Conservation (phyloP, 2,797 vertebrate genomes). For the Brachyrhaphis roseni region DNA sequence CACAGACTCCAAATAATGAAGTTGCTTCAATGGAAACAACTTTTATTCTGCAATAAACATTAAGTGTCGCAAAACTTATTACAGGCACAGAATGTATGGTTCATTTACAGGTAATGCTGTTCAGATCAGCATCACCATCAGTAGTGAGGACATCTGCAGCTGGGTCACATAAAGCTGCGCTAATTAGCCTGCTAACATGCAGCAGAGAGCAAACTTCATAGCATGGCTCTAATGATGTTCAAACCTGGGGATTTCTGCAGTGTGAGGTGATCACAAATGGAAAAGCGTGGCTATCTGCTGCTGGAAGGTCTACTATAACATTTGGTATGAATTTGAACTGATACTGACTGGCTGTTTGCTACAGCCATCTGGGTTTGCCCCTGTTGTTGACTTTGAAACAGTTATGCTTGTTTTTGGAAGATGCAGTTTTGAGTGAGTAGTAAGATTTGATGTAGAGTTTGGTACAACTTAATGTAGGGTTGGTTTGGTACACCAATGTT, state of each 20-base stretch:
- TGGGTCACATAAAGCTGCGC: neutral
- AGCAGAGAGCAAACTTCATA: neutral
- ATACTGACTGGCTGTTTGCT: neutral
- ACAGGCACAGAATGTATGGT: neutral
- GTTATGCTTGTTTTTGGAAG: neutral
- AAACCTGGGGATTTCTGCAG: neutral
- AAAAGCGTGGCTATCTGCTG: neutral
- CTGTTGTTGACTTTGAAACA: neutral
- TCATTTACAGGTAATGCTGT: neutral
- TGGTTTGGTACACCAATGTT: neutral
- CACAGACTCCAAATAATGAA: neutral
- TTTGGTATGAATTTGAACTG: neutral
- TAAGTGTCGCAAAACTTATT: neutral
- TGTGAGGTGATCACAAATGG: neutral
- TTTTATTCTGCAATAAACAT: neutral
- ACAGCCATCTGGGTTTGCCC: neutral
- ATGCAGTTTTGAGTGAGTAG: neutral
- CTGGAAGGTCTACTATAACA: neutral
- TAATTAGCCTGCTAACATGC: neutral
- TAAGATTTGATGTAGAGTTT: neutral
- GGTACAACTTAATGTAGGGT: neutral
- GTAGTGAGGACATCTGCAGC: neutral
- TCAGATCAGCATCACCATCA: neutral
- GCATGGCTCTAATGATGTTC: neutral
- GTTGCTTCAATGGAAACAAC: neutral